Conservation (phyloP, 1,140 invertebrate genomes). For the Brachionus angularis region DNA sequence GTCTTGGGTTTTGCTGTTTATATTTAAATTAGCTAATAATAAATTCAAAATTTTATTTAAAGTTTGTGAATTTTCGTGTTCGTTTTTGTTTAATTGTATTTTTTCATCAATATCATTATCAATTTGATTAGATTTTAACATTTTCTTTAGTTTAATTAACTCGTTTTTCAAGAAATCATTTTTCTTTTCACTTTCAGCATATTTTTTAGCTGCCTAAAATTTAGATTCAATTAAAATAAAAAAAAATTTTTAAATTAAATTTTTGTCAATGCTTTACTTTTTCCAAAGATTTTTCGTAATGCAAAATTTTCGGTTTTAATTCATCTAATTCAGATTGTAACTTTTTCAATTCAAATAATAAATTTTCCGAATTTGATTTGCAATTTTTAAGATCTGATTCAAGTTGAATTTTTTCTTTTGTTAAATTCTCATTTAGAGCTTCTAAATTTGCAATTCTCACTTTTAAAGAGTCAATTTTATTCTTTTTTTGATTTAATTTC, state of each 20-base stretch:
- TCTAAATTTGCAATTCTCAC: neutral
- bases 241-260: neutral
- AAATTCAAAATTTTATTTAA: neutral
- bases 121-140: neutral
- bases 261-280: neutral
- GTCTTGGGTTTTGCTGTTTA: no score
- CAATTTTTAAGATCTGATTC: neutral
- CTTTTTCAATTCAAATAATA: neutral
- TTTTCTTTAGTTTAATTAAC: neutral
- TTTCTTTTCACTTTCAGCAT: neutral
- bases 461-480: conserved; percentile 26
- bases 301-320: neutral
- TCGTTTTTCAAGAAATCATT: neutral
- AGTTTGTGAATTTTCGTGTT: neutral
- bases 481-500: conserved; percentile 19
- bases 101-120: neutral
- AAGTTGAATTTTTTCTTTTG: neutral
- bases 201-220: conserved; percentile 14
- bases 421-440: conserved; percentile 10
- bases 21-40: no score
- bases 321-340: neutral
- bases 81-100: neutral
- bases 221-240: neutral
- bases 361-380: neutral
- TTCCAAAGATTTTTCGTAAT: conserved; percentile 13